Percentiles rank a stretch among this genome's conserved stretches.
Conservation (phyloP, 2,113 vertebrate genomes). For the Trachemys scripta region DNA sequence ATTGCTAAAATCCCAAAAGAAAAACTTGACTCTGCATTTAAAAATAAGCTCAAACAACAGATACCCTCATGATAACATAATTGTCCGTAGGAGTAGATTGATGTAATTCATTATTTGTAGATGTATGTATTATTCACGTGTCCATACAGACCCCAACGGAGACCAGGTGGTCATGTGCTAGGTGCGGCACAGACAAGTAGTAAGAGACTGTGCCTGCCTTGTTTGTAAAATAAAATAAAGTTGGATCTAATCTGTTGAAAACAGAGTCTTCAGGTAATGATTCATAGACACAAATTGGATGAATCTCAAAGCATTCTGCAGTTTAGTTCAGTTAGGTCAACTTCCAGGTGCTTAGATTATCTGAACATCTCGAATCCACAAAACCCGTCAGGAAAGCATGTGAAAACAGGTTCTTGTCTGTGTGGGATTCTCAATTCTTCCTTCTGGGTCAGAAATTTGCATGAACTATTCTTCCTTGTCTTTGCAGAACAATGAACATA, state of each 20-base stretch:
- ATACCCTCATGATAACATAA: neutral
- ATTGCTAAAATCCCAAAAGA: neutral
- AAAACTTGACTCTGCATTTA: neutral
- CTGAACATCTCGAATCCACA: neutral
- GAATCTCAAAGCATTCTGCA: neutral
- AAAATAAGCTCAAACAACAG: neutral
- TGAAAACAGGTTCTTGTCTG: neutral
- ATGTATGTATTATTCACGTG: neutral
- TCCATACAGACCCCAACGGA: neutral
- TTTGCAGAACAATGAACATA: neutral
- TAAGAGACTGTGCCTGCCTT: neutral
- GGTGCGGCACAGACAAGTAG: neutral
- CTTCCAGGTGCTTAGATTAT: too few species aligned
- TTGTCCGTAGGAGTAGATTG: neutral
- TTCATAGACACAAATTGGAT: neutral
- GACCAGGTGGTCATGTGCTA: neutral
- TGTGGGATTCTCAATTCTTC: neutral
- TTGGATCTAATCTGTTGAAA: neutral
- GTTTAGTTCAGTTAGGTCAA: fast-evolving
- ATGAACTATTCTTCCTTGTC: neutral
- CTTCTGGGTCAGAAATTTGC: fast-evolving
- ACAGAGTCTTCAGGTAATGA: neutral
- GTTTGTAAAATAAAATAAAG: neutral
- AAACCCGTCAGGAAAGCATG: fast-evolving
- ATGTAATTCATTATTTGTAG: neutral